phyloP scores from a whole-genome alignment of 2,113 vertebrate genomes.

The Neomonachus schauinslandi region DNA sequence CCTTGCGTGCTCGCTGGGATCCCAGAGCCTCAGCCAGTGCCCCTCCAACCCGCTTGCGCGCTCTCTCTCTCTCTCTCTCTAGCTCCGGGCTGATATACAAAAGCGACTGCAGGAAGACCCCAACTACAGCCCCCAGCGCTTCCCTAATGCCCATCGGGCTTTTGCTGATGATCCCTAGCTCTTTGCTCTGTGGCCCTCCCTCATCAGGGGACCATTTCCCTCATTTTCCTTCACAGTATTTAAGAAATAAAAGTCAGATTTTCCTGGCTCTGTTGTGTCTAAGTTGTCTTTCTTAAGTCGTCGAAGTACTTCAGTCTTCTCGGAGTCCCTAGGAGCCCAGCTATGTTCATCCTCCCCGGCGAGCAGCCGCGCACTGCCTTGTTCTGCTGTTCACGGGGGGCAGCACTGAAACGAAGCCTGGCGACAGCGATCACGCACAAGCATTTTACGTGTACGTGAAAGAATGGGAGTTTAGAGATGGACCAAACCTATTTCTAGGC shows the following conservation, averaged over 20 bases:
- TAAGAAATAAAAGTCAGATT: constrained; percentile 83
- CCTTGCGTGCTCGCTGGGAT: constrained; percentile 19
- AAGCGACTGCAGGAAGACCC: constrained; percentile 92
- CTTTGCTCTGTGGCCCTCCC: constrained; percentile 23
- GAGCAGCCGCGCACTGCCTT: neutral
- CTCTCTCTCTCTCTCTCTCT: constrained; percentile 37
- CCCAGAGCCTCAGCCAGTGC: neutral
- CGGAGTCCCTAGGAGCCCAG: neutral
- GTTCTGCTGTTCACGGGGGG: neutral
- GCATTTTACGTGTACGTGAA: neutral
- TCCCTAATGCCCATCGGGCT: constrained; percentile 91
- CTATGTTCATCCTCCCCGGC: neutral
- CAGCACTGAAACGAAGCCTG: neutral
- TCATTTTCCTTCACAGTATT: constrained; percentile 73
- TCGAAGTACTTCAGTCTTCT: neutral
- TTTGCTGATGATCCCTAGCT: constrained; percentile 90
- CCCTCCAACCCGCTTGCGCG: neutral
- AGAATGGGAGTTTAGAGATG: neutral
- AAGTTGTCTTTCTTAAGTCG: neutral
- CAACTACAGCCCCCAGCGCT: constrained; percentile 91
- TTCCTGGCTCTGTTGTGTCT: constrained; percentile 76
- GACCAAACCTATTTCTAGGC: neutral
- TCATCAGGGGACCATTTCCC: constrained; percentile 57
- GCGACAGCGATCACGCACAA: neutral
- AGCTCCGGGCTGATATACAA: constrained; percentile 93